These are phyloP conservation scores for Hyppa rectilinea DNA, from an alignment of 2,888 invertebrate genomes.

Conservation along the genomic window DNA sequence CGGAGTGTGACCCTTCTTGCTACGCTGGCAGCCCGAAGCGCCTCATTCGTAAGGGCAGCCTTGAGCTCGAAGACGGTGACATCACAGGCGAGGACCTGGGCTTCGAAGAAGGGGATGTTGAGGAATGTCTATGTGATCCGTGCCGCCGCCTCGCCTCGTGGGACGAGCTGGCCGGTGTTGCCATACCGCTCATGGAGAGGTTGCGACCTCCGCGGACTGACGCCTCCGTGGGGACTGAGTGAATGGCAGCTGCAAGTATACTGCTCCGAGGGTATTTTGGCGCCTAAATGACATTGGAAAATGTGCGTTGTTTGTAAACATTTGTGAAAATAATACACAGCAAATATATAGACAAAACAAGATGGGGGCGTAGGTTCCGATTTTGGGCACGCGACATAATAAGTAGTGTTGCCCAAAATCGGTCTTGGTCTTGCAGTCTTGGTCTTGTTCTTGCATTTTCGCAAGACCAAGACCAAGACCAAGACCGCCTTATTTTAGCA, in stretches of 20 bases:
- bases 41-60: conserved; percentile 19
- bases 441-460: too few relatives aligned
- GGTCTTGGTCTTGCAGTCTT: too few relatives aligned
- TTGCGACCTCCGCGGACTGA: conserved; percentile 86
- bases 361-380: neutral
- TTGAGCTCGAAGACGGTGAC: conserved; percentile 69
- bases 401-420: too few relatives aligned
- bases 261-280: neutral
- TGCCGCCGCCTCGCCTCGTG: conserved; percentile 89
- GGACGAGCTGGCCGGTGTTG: conserved; percentile 94
- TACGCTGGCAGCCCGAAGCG: conserved; percentile 32
- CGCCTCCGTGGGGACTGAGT: conserved; percentile 85
- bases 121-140: conserved; percentile 82
- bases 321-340: neutral
- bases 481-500: too few relatives aligned
- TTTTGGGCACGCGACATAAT: neutral
- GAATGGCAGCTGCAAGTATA: conserved; percentile 19
- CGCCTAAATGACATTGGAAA: neutral
- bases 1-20: conserved; percentile 52
- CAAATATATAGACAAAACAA: neutral
- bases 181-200: conserved; percentile 93
- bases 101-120: conserved; percentile 83
- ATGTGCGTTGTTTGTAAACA: neutral
- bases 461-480: too few relatives aligned
- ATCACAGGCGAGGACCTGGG: conserved; percentile 83